Percentiles rank a stretch among this genome's conserved stretches.
These are phyloP conservation scores for Puntigrus tetrazona DNA, from an alignment of 2,113 vertebrate species.

Conservation along the genomic window DNA sequence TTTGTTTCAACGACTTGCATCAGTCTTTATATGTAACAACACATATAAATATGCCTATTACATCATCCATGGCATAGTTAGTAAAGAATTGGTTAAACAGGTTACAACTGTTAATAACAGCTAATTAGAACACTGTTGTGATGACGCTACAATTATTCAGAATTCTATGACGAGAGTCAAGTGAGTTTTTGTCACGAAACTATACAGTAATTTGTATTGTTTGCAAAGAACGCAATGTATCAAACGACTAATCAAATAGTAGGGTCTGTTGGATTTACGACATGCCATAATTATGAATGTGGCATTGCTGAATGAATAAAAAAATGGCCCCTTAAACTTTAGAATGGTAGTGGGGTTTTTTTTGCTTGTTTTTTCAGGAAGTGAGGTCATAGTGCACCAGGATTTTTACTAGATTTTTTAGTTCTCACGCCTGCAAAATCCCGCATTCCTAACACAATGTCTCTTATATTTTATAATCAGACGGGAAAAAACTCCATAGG, in stretches of 20 bases:
- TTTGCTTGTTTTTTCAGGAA: neutral
- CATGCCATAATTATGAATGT: neutral
- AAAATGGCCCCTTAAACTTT: neutral
- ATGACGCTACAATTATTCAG: neutral
- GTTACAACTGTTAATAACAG: conserved; percentile 2
- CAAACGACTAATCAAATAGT: neutral
- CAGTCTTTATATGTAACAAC: neutral
- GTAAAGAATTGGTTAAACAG: neutral
- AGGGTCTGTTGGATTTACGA: neutral
- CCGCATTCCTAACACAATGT: neutral
- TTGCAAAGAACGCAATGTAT: neutral
- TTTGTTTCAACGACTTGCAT: conserved; percentile 2
- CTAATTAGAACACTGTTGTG: neutral
- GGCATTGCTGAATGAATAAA: neutral
- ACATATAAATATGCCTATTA: neutral
- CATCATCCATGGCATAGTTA: neutral
- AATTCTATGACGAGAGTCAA: neutral
- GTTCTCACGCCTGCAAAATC: neutral
- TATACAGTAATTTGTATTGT: neutral
- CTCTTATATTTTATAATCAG: neutral
- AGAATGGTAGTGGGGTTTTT: neutral
- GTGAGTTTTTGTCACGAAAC: neutral
- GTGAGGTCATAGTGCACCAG: neutral
- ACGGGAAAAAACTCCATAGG: neutral
- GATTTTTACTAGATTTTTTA: neutral